Evolutionary conservation across 2,888 invertebrate species (phyloP), one percentile per base, ranked within the genome.

Genomic region (Azorinus chamasolen): DNA sequence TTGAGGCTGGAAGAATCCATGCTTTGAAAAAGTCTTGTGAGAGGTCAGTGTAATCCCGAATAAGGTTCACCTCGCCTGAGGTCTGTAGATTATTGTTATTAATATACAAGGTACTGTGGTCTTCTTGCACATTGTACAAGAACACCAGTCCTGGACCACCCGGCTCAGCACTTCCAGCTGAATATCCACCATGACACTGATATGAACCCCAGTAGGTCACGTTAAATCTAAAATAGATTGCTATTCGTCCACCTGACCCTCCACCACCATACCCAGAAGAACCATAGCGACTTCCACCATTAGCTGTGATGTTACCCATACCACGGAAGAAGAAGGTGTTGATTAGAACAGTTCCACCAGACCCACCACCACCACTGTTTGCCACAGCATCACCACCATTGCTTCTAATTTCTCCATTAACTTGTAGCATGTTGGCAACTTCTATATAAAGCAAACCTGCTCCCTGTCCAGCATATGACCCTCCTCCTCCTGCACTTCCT

Each of bases 61-160:
- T 81, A 0, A 80, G 62, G 45, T 74, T 74, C 0, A 79, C 74
- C 18, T 68, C 64, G n/a, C 62, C 61, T 6, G 41, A 27, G 54
- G 83, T 82, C 53, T 76, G 58, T 10, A 74, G 77, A n/a, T 73
- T 64, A 46, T 75, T 74, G 63, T 89, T 89, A 51, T 89, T 85
- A 16, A 89, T 70, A 39, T 83, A 84, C 27, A 89, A 50, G 6
- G 88, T 88, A 39, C 81, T 86, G 65, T 89, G 89, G 25, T 85
- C 66, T 43, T 85, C 64, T 16, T 66, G 64, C 45, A 83, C 75
- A 58, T 88, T 87, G 79, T 88, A 89, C 14, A 89, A 54, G 27
- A 89, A 86, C 18, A 86, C 80, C 6, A 87, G 85, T 1, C 89
- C 89, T 3, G 89, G 89, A 4, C 89, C 89, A 12, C 89, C 89